Evolutionary conservation across 2,113 vertebrate species (phyloP), one percentile per base, ranked within the genome.

Genomic region (Stegastes partitus): DNA sequence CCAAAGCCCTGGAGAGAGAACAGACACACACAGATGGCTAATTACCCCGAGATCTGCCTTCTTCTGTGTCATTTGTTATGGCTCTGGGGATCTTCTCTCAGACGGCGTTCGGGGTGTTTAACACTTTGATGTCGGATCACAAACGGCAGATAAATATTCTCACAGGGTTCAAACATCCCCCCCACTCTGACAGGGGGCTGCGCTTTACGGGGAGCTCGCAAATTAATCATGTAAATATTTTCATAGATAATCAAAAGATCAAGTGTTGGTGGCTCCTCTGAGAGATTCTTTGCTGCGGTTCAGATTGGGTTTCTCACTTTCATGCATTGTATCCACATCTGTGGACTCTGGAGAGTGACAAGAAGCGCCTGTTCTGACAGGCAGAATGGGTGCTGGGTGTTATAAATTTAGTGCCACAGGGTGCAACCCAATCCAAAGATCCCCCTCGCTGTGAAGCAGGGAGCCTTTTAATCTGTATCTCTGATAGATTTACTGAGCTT

Each of bases 1-100:
- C 95, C 95, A 22, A 96, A 96, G 77, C 95, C 95, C 95, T 96
- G 89, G 26, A 87, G 85, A 79, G 28, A 75, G 67, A 85, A 77
- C 42, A 85, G 21, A 90, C 73, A 84, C 65, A 87, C 61, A 58
- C 80, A 90, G 83, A 89, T 79, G 77, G 80, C 61, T 83, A 85
- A 87, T 85, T 74, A 85, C 71, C 55, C 56, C 68, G 16, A 81
- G 85, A 90, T 74, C 82, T 85, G 28, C 78, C 84, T 54, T 67
- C 86, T 85, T 85, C 83, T 68, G 74, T 84, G 70, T 80, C 83
- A 49, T 86, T 74, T 84, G 64, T 85, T 77, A 68, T 81, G 75
- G 79, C 87, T 84, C 68, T 64, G 73, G 76, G 81, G 73, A 65
- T 79, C 78, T 64, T 74, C 64, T 78, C 70, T 66, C 65, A 78